Percentiles rank a stretch among this genome's conserved stretches.
Evolutionary conservation across 1,140 invertebrate species (phyloP).

Genomic region (Magallana angulata): DNA sequence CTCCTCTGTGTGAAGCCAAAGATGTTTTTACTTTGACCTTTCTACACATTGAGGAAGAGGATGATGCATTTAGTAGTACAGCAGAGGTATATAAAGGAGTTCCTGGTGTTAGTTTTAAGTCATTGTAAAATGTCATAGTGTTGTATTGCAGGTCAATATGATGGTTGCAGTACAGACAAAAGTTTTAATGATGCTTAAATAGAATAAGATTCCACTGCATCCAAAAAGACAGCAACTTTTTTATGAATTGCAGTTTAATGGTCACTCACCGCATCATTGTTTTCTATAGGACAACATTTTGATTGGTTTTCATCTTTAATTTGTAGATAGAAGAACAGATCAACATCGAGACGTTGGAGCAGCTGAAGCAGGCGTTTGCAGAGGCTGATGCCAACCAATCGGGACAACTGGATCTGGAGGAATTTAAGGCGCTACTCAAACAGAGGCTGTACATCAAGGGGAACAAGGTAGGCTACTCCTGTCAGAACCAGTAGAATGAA

Average conservation of each 20-base stretch:
- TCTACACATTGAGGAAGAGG: background rate
- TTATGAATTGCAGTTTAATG: too few species aligned
- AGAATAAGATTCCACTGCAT: too few species aligned
- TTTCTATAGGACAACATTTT: background rate
- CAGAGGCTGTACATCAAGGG: constrained; percentile 68
- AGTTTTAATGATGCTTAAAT: too few species aligned
- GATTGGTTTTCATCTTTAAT: background rate
- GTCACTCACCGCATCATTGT: too few species aligned
- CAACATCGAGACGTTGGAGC: constrained; percentile 76
- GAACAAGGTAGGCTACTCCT: constrained; percentile 66
- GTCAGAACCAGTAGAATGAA: too few species aligned
- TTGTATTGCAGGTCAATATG: too few species aligned
- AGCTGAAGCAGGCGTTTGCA: constrained; percentile 76
- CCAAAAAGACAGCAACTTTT: too few species aligned
- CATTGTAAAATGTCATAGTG: too few species aligned
- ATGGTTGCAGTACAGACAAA: too few species aligned
- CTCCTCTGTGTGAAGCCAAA: background rate
- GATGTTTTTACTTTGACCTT: constrained; percentile 17
- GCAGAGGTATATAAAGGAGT: background rate
- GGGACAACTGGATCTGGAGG: constrained; percentile 75
- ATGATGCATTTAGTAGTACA: background rate
- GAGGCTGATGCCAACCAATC: constrained; percentile 74
- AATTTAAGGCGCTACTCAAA: constrained; percentile 77
- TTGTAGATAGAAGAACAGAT: constrained; percentile 79
- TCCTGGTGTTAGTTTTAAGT: too few species aligned